A percentile compares a stretch with the other conserved stretches of the same genome.
These are phyloP conservation scores for Carassius auratus DNA, from an alignment of 2,113 vertebrate species.

Conservation along the genomic window DNA sequence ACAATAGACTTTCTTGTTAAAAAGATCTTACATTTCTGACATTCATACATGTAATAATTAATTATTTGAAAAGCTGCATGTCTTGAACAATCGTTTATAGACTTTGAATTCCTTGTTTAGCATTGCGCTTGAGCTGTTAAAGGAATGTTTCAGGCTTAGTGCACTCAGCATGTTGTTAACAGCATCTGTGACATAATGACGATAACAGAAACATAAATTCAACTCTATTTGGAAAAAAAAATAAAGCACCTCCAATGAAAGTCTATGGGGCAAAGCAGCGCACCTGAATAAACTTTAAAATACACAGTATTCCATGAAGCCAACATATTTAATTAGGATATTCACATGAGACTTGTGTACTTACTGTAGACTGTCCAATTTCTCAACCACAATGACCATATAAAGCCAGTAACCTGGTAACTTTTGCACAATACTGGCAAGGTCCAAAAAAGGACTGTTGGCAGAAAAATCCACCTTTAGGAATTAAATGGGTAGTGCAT, in stretches of 20 bases:
- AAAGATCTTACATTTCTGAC: background rate
- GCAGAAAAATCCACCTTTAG: background rate
- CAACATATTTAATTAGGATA: background rate
- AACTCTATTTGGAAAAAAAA: background rate
- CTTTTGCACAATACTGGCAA: background rate
- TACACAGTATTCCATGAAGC: background rate
- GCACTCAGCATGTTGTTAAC: background rate
- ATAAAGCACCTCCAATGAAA: background rate
- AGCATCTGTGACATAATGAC: background rate
- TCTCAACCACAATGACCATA: slow-evolving; percentile 13
- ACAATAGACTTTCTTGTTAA: slow-evolving; percentile 14
- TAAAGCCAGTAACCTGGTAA: slow-evolving; percentile 3
- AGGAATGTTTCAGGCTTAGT: background rate
- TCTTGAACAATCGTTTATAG: background rate
- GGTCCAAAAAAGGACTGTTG: background rate
- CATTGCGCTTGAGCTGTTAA: background rate
- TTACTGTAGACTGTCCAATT: background rate
- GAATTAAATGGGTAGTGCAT: background rate
- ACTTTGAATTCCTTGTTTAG: background rate
- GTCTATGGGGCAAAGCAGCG: background rate
- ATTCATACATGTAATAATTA: background rate
- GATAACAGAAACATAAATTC: background rate
- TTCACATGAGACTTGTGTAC: background rate
- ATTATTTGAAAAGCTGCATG: slow-evolving; percentile 2
- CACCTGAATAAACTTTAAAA: background rate